Evolutionary conservation across 2,797 vertebrate genomes (phyloP), one percentile per base, ranked within the genome.

Genomic region (Taenioides sp.): DNA sequence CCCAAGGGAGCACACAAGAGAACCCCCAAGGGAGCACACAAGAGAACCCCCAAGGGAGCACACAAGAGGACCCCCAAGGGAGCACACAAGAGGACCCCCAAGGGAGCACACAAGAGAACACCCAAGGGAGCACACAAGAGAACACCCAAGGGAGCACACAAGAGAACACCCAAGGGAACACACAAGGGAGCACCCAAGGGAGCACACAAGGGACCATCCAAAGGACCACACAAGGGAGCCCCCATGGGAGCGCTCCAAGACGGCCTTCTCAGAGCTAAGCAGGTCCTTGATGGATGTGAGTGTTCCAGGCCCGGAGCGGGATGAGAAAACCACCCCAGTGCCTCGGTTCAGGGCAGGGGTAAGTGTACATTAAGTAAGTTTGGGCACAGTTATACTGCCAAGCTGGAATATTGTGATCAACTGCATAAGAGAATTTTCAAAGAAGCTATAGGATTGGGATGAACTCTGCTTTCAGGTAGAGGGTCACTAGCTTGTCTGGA

Each of bases 201-300:
- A 58, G 0, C 25, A 40, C 65, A 40, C 55, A 7, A 67, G 27
- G 11, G 55, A 58, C 0, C 55, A 25, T 23, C 11, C 1, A 71
- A 78, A 23, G 25, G 55, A 58, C 0, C 55, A 5, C 22, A 1
- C 11, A 25, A 11, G 23, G 4, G 57, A 58, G 0, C 25, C 23
- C 63, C 54, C 60, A 7, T 66, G 34, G 23, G 85, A 34, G 63
- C 72, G 60, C 40, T 10, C 72, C 0, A 78, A 55, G 7, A 40
- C 52, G 0, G 37, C 85, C 0, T 2, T 69, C 28, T 79, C 87
- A 0, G 88, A 91, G 7, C 23, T 84, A 58, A 92, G 88, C 77
- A 85, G 55, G 64, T 93, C 92, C 73, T 87, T 88, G 83, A 65
- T 89, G 79, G 86, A 94, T 47, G 86, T 92, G 76, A 92, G 81